A percentile compares a stretch with the other conserved stretches of the same genome.
Conservation (phyloP, 2,113 vertebrate species). For the Alosa alosa region DNA sequence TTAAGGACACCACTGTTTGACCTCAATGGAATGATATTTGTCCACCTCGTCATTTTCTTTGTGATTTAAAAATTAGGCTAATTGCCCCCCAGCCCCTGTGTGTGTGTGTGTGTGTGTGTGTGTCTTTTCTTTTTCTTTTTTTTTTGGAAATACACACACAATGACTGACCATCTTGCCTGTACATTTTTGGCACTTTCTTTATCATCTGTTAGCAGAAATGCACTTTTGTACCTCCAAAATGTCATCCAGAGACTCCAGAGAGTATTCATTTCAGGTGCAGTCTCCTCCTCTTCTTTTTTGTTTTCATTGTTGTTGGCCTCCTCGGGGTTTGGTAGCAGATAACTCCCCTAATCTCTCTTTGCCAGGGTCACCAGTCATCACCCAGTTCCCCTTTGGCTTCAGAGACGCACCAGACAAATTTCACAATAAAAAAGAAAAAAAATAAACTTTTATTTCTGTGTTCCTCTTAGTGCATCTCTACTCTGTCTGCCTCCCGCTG, state of each 20-base stretch:
- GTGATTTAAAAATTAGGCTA: background rate
- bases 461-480: background rate
- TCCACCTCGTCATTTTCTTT: background rate
- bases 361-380: background rate
- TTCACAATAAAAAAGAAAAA: background rate
- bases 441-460: background rate
- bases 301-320: background rate
- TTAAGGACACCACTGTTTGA: background rate
- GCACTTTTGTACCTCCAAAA: background rate
- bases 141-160: background rate
- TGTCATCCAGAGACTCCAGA: background rate
- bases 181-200: background rate
- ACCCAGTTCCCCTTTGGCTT: background rate
- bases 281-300: background rate
- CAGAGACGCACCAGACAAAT: background rate
- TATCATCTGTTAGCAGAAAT: background rate
- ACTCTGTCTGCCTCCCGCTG: background rate
- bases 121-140: too few relatives aligned
- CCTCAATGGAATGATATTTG: background rate
- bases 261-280: background rate
- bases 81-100: background rate
- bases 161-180: background rate
- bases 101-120: background rate
- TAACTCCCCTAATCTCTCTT: background rate
- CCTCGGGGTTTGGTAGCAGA: background rate